Percentiles rank a stretch among this genome's conserved stretches.
These are phyloP conservation scores for Acromyrmex charruanus DNA, from an alignment of 1,140 invertebrate genomes.

Conservation along the genomic window DNA sequence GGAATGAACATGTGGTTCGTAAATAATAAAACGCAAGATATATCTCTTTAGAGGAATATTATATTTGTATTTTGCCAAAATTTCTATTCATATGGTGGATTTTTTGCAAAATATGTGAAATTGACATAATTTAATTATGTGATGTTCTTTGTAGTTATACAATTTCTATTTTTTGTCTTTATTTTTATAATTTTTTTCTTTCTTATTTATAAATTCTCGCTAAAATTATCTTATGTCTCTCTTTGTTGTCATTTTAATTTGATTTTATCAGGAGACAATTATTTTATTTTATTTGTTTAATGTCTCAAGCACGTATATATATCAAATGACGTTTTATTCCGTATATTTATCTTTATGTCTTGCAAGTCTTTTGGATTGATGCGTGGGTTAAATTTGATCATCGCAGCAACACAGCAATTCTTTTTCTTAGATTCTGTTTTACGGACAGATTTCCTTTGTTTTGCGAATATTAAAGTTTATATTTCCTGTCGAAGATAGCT, in stretches of 20 bases:
- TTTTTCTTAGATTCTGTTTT: slow-evolving; percentile 16
- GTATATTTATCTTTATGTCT: slow-evolving; percentile 29
- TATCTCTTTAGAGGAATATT: not conserved
- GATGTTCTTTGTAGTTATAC: not conserved
- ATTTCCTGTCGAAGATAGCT: slow-evolving; percentile 14
- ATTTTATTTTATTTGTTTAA: slow-evolving; percentile 42
- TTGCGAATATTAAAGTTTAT: not conserved
- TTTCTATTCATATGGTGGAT: not conserved
- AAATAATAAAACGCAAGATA: not conserved
- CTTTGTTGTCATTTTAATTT: not conserved
- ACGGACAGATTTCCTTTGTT: slow-evolving; percentile 2
- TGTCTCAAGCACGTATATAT: not conserved
- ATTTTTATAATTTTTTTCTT: too few relatives aligned
- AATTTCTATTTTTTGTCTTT: not conserved
- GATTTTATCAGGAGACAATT: not conserved
- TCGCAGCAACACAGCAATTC: not conserved
- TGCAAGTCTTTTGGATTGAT: not conserved
- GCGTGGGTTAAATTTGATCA: slow-evolving; percentile 7
- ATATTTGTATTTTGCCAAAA: not conserved
- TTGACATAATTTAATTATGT: slow-evolving; percentile 17
- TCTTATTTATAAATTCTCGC: not conserved
- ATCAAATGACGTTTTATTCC: not conserved
- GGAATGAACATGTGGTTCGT: slow-evolving; percentile 15
- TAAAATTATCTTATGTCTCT: slow-evolving; percentile 26
- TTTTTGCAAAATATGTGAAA: not conserved